These are phyloP conservation scores for Musca vetustissima DNA, from an alignment of 1,140 invertebrate genomes.

Conservation along the genomic window DNA sequence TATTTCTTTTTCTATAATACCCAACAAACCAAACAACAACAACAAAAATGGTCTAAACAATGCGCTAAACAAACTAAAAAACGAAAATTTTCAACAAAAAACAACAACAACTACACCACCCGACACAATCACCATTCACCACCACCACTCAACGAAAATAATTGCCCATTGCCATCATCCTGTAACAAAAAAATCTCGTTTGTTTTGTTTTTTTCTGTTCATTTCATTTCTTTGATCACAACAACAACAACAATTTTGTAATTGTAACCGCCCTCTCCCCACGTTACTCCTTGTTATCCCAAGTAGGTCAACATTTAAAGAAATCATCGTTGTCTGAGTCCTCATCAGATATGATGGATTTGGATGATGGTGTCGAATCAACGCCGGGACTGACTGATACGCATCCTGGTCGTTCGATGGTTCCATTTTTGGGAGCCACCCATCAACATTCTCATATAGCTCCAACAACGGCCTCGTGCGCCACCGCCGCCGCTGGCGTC, in stretches of 20 bases:
- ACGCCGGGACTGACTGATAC: conserved; percentile 63
- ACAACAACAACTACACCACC: neutral
- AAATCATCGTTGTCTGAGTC: conserved; percentile 89
- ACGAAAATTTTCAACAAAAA: too few relatives aligned
- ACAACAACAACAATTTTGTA: too few relatives aligned
- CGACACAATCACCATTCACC: neutral
- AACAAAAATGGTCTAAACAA: too few relatives aligned
- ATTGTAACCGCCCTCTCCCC: neutral
- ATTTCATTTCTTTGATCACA: neutral
- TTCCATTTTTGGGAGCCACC: conserved; percentile 55
- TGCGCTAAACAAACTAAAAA: too few relatives aligned
- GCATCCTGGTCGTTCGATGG: conserved; percentile 49
- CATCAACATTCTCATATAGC: conserved; percentile 24
- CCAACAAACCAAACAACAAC: too few relatives aligned
- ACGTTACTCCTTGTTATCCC: conserved; percentile 36
- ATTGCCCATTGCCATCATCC: neutral
- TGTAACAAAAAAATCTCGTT: neutral
- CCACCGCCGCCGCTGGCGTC: conserved; percentile 30
- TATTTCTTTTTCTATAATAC: too few relatives aligned
- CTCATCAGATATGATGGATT: conserved; percentile 92
- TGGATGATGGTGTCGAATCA: conserved; percentile 84
- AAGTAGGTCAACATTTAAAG: conserved; percentile 83
- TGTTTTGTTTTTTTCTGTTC: neutral
- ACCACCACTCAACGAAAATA: neutral
- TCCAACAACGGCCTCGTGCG: conserved; percentile 38